Evolutionary conservation across 2,888 invertebrate species (phyloP).

Genomic region (Macrophya annulata): DNA sequence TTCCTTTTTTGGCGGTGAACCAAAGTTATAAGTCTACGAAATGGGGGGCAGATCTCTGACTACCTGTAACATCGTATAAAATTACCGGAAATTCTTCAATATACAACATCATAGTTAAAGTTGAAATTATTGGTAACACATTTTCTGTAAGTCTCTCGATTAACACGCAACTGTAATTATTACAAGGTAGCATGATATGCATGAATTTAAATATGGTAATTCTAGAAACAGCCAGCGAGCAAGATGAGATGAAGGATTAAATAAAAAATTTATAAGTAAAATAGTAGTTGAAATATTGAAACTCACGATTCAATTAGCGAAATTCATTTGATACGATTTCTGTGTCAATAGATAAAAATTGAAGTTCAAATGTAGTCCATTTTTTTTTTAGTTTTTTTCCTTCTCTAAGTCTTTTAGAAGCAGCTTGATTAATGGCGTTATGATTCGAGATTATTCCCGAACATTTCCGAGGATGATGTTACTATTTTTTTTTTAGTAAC

Average conservation of each 20-base stretch:
- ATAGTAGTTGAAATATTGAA: not conserved
- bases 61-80: not conserved
- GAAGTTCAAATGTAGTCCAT: not conserved
- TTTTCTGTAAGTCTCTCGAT: not conserved
- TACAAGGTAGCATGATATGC: not conserved
- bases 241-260: not conserved
- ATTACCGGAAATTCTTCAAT: conserved; percentile 6
- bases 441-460: not conserved
- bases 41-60: not conserved
- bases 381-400: too few species aligned
- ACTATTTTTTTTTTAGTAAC: not conserved
- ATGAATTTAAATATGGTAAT: not conserved
- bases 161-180: not conserved
- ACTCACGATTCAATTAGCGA: too few species aligned
- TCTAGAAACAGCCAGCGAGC: not conserved
- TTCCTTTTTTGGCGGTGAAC: not conserved
- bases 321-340: not conserved
- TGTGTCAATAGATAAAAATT: not conserved
- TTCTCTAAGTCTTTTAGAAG: too few species aligned
- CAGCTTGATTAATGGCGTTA: not conserved
- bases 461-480: not conserved
- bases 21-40: not conserved
- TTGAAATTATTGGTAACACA: not conserved
- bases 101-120: not conserved
- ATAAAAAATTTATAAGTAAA: not conserved